phyloP scores from a whole-genome alignment of 64 coral and sea anemone species.

The Dendronephthya gigantea region DNA sequence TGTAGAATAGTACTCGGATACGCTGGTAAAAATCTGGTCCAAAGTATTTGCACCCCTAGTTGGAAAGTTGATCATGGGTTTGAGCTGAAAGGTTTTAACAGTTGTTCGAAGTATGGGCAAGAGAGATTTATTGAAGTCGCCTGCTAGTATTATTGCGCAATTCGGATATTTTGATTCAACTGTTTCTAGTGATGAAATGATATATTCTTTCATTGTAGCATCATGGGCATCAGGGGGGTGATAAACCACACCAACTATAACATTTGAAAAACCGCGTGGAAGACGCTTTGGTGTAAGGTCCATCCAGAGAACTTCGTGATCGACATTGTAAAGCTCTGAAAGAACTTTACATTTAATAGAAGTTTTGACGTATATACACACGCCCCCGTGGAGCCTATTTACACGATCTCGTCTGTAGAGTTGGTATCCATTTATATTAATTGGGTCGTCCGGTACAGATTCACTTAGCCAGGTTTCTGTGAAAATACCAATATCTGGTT shows the following conservation, averaged over 20 bases:
- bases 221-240: slow-evolving; percentile 9
- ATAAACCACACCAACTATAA: not conserved
- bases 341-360: no score
- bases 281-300: not conserved
- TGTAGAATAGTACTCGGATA: slow-evolving; percentile 27
- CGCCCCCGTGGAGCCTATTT: not conserved
- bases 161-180: not conserved
- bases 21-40: slow-evolving; percentile 46
- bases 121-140: slow-evolving; percentile 29
- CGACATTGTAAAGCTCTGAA: no score
- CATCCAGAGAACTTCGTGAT: not conserved
- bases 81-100: slow-evolving; percentile 35
- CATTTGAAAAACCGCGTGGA: not conserved
- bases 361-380: not conserved
- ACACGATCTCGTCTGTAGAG: not conserved
- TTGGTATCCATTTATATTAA: not conserved
- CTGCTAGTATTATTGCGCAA: not conserved
- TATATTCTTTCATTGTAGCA: not conserved
- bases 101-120: not conserved
- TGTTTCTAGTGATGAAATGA: not conserved
- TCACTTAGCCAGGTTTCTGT: not conserved
- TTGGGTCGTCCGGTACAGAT: not conserved
- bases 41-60: slow-evolving; percentile 30
- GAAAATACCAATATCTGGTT: not conserved
- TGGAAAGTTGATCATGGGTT: slow-evolving; percentile 36